phyloP scores from a whole-genome alignment of 2,797 vertebrate species.

The Trachops cirrhosus region DNA sequence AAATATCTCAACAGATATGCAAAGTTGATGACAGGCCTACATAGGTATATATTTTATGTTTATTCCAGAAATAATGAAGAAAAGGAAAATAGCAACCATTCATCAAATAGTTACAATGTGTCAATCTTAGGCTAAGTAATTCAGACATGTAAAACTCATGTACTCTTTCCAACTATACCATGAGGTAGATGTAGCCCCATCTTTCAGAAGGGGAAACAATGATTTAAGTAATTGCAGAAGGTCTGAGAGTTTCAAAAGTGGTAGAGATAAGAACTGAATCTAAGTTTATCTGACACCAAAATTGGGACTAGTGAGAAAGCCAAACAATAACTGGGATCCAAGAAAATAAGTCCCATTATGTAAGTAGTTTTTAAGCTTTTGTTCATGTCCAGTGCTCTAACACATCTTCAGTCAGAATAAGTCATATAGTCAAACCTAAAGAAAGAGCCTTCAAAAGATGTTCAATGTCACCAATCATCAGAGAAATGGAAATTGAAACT shows the following conservation, averaged over 20 bases:
- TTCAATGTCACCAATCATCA: neutral
- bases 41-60: neutral
- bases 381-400: neutral
- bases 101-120: neutral
- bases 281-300: neutral
- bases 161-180: neutral
- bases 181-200: neutral
- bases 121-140: neutral
- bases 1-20: neutral
- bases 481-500: neutral
- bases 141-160: neutral
- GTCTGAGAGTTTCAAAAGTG: neutral
- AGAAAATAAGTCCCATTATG: neutral
- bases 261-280: neutral
- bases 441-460: neutral
- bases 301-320: neutral
- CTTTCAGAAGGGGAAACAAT: neutral
- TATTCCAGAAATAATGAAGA: neutral
- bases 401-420: neutral
- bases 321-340: neutral
- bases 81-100: neutral
- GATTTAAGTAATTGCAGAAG: neutral
- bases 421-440: neutral
- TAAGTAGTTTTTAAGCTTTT: neutral
- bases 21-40: neutral